Evolutionary conservation across 2,113 vertebrate genomes (phyloP).

Genomic region (Stegastes partitus): DNA sequence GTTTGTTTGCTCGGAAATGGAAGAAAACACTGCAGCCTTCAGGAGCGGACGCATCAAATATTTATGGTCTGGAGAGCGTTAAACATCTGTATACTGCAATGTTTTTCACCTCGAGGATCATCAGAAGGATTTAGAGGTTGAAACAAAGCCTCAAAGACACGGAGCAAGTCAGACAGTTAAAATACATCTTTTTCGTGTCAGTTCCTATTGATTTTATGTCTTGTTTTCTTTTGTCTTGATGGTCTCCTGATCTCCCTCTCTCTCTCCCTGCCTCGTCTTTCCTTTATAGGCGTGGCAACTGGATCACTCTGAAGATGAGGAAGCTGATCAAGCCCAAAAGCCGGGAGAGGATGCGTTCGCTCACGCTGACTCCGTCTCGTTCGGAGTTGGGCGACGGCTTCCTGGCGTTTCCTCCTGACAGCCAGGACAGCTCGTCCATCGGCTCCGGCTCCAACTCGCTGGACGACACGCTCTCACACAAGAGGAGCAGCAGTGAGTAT

Average conservation of each 20-base stretch:
- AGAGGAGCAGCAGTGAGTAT: slow-evolving; percentile 97
- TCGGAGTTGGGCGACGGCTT: slow-evolving; percentile 94
- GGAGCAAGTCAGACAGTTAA: neutral
- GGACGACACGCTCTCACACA: slow-evolving; percentile 92
- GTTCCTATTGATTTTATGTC: neutral
- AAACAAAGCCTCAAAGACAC: neutral
- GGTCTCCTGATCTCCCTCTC: neutral
- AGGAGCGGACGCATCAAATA: slow-evolving; percentile 43
- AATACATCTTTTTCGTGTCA: neutral
- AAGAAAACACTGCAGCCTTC: slow-evolving; percentile 7
- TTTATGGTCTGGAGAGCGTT: slow-evolving; percentile 49
- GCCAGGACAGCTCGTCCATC: slow-evolving; percentile 97
- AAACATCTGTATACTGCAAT: neutral
- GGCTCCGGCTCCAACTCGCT: slow-evolving; percentile 95
- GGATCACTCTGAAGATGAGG: slow-evolving; percentile 98
- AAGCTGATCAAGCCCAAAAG: slow-evolving; percentile 98
- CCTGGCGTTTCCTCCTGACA: slow-evolving; percentile 91
- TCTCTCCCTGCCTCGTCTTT: too few relatives aligned
- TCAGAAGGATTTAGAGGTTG: neutral
- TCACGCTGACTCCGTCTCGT: slow-evolving; percentile 91
- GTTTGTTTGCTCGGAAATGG: neutral
- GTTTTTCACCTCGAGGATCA: neutral
- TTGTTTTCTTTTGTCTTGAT: neutral
- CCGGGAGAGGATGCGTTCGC: slow-evolving; percentile 92
- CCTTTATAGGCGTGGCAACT: slow-evolving; percentile 92